phyloP scores from a whole-genome alignment of 2,888 invertebrate genomes.

The Orthonychiurus folsomi region DNA sequence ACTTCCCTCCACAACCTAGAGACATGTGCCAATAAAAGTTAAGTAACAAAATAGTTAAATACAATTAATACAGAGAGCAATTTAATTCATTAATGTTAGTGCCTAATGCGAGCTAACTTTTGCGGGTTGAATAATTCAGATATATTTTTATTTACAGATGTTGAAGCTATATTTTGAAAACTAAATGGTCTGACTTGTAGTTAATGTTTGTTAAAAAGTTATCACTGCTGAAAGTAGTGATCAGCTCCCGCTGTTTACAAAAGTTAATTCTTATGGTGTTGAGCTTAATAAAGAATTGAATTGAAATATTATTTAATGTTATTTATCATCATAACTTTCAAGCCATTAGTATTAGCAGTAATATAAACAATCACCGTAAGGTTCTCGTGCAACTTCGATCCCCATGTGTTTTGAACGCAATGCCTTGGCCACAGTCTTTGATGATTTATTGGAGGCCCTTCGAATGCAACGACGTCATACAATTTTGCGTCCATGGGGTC shows the following conservation, averaged over 20 bases:
- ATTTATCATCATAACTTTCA: not conserved
- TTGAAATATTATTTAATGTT: too few species aligned
- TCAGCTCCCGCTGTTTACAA: too few species aligned
- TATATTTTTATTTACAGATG: too few species aligned
- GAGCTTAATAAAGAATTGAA: too few species aligned
- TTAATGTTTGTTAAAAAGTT: too few species aligned
- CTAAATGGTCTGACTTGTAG: too few species aligned
- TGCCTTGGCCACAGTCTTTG: conserved; percentile 93
- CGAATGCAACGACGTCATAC: conserved; percentile 88
- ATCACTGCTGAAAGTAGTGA: too few species aligned
- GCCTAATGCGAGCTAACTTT: too few species aligned
- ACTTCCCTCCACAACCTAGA: conserved; percentile 63
- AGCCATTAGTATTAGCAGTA: not conserved
- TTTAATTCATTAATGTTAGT: too few species aligned
- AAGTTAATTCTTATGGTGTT: too few species aligned
- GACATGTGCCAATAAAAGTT: conserved; percentile 27
- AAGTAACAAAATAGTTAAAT: not conserved
- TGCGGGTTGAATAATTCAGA: too few species aligned
- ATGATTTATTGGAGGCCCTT: conserved; percentile 65
- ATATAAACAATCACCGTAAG: conserved; percentile 55
- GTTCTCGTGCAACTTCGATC: conserved; percentile 82
- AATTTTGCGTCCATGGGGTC: conserved; percentile 63
- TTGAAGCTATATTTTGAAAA: too few species aligned
- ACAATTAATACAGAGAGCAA: not conserved
- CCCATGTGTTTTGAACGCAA: conserved; percentile 92